phyloP scores from a whole-genome alignment of 1,140 invertebrate genomes.

The Bombus huntii region DNA sequence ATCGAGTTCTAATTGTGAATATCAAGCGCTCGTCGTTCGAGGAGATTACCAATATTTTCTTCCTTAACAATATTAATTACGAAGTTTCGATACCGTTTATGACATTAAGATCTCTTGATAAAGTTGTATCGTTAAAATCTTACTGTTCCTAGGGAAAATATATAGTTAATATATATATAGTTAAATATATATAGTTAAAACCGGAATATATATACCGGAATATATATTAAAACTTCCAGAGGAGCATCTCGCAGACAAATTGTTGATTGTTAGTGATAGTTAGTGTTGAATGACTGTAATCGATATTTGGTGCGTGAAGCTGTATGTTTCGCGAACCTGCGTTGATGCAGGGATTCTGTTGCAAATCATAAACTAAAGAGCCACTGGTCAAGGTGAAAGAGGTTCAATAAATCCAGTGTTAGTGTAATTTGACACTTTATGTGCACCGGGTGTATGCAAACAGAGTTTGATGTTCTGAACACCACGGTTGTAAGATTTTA shows the following conservation, averaged over 20 bases:
- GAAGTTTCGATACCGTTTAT: background rate
- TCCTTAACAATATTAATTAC: background rate
- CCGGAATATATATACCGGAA: too few relatives aligned
- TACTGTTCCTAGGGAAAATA: background rate
- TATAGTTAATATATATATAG: background rate
- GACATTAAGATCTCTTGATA: background rate
- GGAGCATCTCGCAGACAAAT: background rate
- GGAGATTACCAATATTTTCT: background rate
- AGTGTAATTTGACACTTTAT: too few relatives aligned
- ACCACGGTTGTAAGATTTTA: too few relatives aligned
- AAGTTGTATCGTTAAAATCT: slow-evolving; percentile 8
- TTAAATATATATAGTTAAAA: background rate
- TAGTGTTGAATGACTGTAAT: background rate
- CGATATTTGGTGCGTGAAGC: fast-evolving
- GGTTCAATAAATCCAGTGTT: too few relatives aligned
- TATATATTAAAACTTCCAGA: background rate
- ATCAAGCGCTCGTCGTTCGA: background rate
- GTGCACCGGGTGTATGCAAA: too few relatives aligned
- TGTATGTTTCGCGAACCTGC: background rate
- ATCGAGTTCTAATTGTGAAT: too few relatives aligned
- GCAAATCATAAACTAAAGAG: too few relatives aligned
- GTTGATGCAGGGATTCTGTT: background rate
- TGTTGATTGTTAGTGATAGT: background rate
- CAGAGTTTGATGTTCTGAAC: too few relatives aligned
- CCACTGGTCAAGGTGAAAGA: fast-evolving